phyloP scores from a whole-genome alignment of 1,140 invertebrate species.

The Caenorhabditis inopinata region DNA sequence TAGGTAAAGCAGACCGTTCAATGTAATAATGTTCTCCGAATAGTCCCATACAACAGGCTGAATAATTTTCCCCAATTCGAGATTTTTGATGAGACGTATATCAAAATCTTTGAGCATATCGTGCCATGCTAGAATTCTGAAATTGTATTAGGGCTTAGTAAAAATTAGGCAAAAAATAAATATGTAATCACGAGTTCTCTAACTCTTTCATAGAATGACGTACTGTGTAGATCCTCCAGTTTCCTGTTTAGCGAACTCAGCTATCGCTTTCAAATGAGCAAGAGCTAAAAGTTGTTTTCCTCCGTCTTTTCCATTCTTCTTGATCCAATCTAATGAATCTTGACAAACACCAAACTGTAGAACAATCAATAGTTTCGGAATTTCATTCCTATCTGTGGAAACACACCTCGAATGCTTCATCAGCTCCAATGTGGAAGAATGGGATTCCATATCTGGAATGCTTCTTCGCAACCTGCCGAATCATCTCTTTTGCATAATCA shows the following conservation, averaged over 20 bases:
- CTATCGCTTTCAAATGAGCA: constrained; percentile 37
- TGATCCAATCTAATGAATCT: constrained; percentile 41
- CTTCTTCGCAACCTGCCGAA: constrained; percentile 70
- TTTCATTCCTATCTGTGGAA: not conserved
- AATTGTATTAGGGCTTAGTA: too few species aligned
- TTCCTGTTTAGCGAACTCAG: constrained; percentile 34
- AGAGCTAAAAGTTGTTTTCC: constrained; percentile 43
- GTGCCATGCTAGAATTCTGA: constrained; percentile 44
- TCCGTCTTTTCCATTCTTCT: not conserved
- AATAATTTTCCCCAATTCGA: constrained; percentile 33
- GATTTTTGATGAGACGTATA: constrained; percentile 36
- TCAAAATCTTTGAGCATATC: constrained; percentile 49
- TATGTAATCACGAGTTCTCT: not conserved
- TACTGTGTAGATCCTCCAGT: not conserved
- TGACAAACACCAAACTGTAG: constrained; percentile 45
- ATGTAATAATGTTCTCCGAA: constrained; percentile 42
- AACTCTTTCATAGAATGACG: too few species aligned
- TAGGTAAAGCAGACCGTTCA: not conserved
- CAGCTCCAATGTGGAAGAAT: constrained; percentile 68
- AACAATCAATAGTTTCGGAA: not conserved
- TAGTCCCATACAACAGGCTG: constrained; percentile 50
- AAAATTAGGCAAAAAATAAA: not conserved
- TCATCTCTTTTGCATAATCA: constrained; percentile 68
- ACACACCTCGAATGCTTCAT: constrained; percentile 64
- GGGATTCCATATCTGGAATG: constrained; percentile 62